Base-by-base conservation (phyloP, 2,888 invertebrate species). In the Oasisia sp. region DNA sequence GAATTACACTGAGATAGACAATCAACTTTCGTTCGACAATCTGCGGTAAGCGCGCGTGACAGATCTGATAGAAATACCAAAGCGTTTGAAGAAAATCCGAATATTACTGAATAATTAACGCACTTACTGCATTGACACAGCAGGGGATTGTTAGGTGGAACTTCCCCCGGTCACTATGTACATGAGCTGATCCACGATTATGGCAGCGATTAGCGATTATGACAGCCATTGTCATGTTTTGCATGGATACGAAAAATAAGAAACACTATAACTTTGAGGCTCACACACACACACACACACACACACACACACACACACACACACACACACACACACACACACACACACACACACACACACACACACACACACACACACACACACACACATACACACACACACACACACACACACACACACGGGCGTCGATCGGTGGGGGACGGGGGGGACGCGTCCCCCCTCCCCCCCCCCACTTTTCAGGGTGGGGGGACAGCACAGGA, bases 21-120 rank as follows among this genome's bases (percentile, higher is more conserved):
- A 74, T 74, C 74, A 74, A 19, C 74, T 74, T 19, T 5, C 27
- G 74, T 27, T 74, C 74, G 19, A 74, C 74, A 27, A 74, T 74
- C 19, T 74, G 19, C 74, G 14, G 74, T 74, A 74, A 74, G 74
- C 74, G 19, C 27, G 74, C 74, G 74, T 74, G 74, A 19, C 50
- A 8, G 27, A n/a, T 74, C 27, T 27, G 74, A 0, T 50, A 50
- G 1, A 50, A 50, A 5, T 50, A 74, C 19, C 19, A 74, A 74
- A 74, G 74, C 74, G 74, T 74, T 74, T 74, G 74, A 74, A 74
- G 74, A 27, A 19, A 74, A 74, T 74, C 0, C 3, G 19, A 74
- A 74, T 74, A 74, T 50, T 74, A 74, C 74, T 74, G 19, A 74
- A 74, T 74, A 74, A 74, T 74, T 74, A 74, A 74, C 74, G 74